phyloP scores from a whole-genome alignment of 2,888 invertebrate species.

The Drosophila mercatorum region DNA sequence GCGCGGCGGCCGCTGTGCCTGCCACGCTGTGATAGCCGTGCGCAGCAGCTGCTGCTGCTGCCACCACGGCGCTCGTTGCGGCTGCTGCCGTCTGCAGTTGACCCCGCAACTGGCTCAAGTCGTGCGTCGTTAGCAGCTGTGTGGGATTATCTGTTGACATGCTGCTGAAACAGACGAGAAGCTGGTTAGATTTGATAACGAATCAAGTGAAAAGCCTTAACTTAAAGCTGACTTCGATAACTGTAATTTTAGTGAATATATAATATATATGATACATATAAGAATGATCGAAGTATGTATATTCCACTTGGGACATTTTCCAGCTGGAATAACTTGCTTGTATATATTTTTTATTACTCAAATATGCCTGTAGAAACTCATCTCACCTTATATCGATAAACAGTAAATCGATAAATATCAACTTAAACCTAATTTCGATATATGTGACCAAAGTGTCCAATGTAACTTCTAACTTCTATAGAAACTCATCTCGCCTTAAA shows the following conservation, averaged over 20 bases:
- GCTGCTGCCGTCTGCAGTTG: slow-evolving; percentile 70
- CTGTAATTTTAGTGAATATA: too few relatives aligned
- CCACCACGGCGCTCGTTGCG: slow-evolving; percentile 46
- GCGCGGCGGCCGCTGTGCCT: slow-evolving; percentile 43
- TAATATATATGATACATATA: too few relatives aligned
- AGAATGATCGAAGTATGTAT: neutral
- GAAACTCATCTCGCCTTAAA: too few relatives aligned
- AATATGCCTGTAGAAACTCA: too few relatives aligned
- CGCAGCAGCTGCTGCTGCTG: slow-evolving; percentile 56
- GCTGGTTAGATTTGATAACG: neutral
- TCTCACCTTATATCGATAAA: too few relatives aligned
- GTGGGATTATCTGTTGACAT: slow-evolving; percentile 84
- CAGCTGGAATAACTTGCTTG: too few relatives aligned
- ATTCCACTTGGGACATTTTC: neutral
- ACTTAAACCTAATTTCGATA: neutral
- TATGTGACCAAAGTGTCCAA: too few relatives aligned
- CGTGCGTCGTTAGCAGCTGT: slow-evolving; percentile 80
- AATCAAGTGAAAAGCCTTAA: too few relatives aligned
- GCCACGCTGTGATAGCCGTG: slow-evolving; percentile 64
- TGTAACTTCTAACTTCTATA: too few relatives aligned
- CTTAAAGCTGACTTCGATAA: too few relatives aligned
- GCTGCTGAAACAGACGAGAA: slow-evolving; percentile 56
- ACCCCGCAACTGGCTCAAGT: slow-evolving; percentile 76
- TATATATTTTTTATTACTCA: neutral
- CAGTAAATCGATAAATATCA: neutral